These are phyloP conservation scores for Meloe dianella DNA, from an alignment of 2,888 invertebrate species.

Conservation along the genomic window DNA sequence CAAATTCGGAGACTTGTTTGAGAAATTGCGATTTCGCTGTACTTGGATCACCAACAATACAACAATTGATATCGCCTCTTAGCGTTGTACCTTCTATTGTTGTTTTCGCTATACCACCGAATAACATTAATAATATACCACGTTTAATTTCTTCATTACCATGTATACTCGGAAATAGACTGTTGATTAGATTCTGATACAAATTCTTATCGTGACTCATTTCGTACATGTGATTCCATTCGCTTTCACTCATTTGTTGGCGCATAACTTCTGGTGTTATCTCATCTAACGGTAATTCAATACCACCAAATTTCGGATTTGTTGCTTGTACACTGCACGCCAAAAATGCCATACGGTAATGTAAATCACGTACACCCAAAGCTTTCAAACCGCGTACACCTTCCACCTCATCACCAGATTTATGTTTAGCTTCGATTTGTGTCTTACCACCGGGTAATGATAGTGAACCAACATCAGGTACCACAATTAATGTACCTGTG, in stretches of 20 bases:
- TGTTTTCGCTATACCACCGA: slow-evolving; percentile 95
- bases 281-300: slow-evolving; percentile 80
- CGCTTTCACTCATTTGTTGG: slow-evolving; percentile 90
- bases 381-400: slow-evolving; percentile 64
- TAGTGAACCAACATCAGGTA: slow-evolving; percentile 92
- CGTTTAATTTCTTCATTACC: slow-evolving; percentile 96
- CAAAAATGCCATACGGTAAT: slow-evolving; percentile 89
- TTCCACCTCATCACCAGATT: slow-evolving; percentile 73
- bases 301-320: slow-evolving; percentile 85
- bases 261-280: slow-evolving; percentile 91
- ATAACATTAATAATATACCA: slow-evolving; percentile 88
- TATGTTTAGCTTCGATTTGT: slow-evolving; percentile 78
- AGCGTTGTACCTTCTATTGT: slow-evolving; percentile 89
- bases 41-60: slow-evolving; percentile 98
- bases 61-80: slow-evolving; percentile 96
- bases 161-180: slow-evolving; percentile 95
- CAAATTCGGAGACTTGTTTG: slow-evolving; percentile 92
- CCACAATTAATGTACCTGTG: slow-evolving; percentile 94
- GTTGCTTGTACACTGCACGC: slow-evolving; percentile 91
- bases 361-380: slow-evolving; percentile 84
- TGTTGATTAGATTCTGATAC: slow-evolving; percentile 86
- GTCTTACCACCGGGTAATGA: slow-evolving; percentile 86
- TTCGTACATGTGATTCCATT: slow-evolving; percentile 94
- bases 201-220: slow-evolving; percentile 95
- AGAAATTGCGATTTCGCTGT: slow-evolving; percentile 98